Percentiles rank a stretch among this genome's conserved stretches.
These are phyloP conservation scores for Hipposideros armiger DNA, from an alignment of 2,113 vertebrate genomes.

Conservation along the genomic window DNA sequence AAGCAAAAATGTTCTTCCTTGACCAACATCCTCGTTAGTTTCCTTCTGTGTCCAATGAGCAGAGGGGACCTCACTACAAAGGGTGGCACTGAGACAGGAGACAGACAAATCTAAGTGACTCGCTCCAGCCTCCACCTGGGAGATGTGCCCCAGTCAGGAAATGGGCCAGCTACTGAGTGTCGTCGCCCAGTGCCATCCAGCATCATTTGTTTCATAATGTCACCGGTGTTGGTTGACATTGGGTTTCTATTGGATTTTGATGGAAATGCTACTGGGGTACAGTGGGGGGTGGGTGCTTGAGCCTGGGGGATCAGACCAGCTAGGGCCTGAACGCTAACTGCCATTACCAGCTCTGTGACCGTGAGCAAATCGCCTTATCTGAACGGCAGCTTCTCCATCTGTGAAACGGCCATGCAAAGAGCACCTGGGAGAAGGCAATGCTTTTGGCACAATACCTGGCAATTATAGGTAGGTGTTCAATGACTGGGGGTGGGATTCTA, in stretches of 20 bases:
- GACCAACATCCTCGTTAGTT: neutral
- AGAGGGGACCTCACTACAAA: neutral
- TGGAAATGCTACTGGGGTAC: neutral
- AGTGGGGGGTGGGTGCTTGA: neutral
- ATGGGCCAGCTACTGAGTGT: neutral
- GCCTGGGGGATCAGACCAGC: neutral
- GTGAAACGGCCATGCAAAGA: neutral
- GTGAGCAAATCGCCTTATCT: neutral
- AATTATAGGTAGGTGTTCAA: neutral
- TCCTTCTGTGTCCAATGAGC: neutral
- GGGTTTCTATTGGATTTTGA: slow-evolving; percentile 38
- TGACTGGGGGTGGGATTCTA: neutral
- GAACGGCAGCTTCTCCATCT: neutral
- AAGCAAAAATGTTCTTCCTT: neutral
- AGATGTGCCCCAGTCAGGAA: neutral
- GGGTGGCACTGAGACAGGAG: neutral
- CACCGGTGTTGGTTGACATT: neutral
- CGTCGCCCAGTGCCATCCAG: neutral
- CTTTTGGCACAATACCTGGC: neutral
- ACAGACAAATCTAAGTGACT: neutral
- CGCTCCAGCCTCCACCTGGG: neutral
- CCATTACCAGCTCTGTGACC: neutral
- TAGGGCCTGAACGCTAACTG: neutral
- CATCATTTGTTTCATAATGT: neutral
- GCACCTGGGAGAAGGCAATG: neutral